Conservation (phyloP, 2,888 invertebrate genomes). For the Drosophila rubida region DNA sequence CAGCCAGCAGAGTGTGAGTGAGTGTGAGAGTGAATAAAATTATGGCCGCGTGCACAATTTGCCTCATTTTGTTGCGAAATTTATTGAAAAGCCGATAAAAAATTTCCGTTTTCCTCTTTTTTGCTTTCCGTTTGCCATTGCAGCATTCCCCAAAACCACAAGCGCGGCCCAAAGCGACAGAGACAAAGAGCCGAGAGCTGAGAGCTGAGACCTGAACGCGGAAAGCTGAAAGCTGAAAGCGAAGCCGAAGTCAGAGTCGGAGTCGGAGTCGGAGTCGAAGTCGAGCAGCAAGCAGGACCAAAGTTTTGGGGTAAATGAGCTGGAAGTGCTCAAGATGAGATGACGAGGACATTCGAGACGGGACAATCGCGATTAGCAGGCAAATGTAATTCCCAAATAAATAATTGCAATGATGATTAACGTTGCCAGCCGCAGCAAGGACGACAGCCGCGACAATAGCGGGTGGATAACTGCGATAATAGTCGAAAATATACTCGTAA, state of each 20-base stretch:
- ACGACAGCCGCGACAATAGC: slow-evolving; percentile 16
- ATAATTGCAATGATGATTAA: slow-evolving; percentile 32
- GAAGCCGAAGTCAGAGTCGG: background rate
- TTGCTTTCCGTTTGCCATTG: slow-evolving; percentile 52
- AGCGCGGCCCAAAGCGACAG: slow-evolving; percentile 6
- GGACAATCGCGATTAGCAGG: slow-evolving; percentile 26
- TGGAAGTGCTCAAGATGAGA: slow-evolving; percentile 57
- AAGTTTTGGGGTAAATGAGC: slow-evolving; percentile 53
- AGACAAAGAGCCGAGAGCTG: too few species aligned
- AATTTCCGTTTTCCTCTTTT: slow-evolving; percentile 58
- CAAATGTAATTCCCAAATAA: slow-evolving; percentile 39
- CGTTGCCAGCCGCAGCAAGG: slow-evolving; percentile 17
- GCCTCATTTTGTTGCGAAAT: slow-evolving; percentile 67
- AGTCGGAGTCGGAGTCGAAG: background rate
- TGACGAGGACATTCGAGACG: slow-evolving; percentile 16
- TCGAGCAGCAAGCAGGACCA: background rate
- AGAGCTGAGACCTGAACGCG: too few species aligned
- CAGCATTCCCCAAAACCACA: slow-evolving; percentile 43
- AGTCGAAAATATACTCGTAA: slow-evolving; percentile 8
- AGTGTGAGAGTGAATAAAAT: background rate
- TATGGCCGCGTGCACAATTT: slow-evolving; percentile 42
- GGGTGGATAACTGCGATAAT: slow-evolving; percentile 7
- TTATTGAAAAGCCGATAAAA: slow-evolving; percentile 65
- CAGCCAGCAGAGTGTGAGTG: background rate
- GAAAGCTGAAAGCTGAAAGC: background rate